Evolutionary conservation across 2,113 vertebrate genomes (phyloP).

Genomic region (Trichechus manatus): DNA sequence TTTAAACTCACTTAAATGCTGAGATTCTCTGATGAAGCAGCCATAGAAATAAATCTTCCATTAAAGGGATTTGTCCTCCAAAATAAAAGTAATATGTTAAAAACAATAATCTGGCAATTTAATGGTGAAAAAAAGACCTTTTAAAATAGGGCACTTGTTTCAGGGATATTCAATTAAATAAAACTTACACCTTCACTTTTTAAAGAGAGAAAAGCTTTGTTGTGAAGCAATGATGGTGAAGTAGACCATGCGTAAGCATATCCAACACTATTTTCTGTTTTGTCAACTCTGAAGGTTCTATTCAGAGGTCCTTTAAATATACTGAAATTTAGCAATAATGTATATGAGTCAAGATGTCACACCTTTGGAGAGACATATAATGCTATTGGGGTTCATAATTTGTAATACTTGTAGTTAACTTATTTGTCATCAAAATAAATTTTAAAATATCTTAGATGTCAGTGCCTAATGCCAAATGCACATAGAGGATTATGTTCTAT

Average conservation of each 20-base stretch:
- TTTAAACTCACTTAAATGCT: background rate
- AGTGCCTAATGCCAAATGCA: background rate
- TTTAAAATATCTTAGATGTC: background rate
- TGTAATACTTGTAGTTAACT: background rate
- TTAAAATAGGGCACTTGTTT: background rate
- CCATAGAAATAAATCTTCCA: conserved; percentile 17
- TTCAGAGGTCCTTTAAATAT: conserved; percentile 1
- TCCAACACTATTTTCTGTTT: background rate
- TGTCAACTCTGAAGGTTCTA: background rate
- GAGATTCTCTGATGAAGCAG: background rate
- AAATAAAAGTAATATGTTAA: background rate
- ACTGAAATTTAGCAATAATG: background rate
- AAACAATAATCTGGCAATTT: background rate
- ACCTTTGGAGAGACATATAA: background rate
- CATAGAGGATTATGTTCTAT: background rate
- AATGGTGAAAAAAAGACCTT: background rate
- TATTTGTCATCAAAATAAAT: background rate
- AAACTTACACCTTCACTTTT: background rate
- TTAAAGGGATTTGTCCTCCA: conserved; percentile 26
- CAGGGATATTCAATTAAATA: background rate
- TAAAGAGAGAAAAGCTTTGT: background rate
- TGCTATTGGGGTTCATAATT: background rate
- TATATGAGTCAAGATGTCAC: background rate
- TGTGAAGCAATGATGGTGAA: background rate
- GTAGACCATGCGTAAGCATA: background rate